Base-by-base conservation (phyloP, 2,888 invertebrate genomes). In the Cataglyphis rosenhaueri region DNA sequence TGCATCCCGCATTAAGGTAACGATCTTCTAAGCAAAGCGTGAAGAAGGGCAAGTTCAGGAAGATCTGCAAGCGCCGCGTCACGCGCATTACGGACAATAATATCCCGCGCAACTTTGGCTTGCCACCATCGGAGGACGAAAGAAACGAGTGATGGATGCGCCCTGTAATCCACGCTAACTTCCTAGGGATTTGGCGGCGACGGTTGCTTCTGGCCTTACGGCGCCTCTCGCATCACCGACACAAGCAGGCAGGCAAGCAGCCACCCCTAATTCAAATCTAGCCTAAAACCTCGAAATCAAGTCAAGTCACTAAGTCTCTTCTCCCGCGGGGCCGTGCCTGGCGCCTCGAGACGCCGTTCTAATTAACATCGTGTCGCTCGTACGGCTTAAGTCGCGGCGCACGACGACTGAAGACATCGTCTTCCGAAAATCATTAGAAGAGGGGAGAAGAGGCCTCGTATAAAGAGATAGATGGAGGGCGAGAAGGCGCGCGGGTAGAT, bases 301-400 rank as follows among this genome's bases (percentile, higher is more conserved):
- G 94, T 93, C 93, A 92, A 94, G 91, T 93, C 94, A 91, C 93
- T 92, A 92, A 92, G 93, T 93, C 94, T 91, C 86, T 75, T 91
- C 86, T 82, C 83, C 62, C 52, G 70, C 52, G 84, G 86, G 87
- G 61, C 32, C 55, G 59, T 68, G 84, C 86, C 86, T 81, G 85
- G 68, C 88, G 85, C 86, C 86, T 86, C 86, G 90, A 92, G 91
- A 91, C 92, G 90, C 87, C 87, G 89, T 91, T 92, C 94, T 94
- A 94, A 94, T 94, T 94, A 94, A 94, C 94, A 94, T 94, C 94
- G 93, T 93, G 94, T 94, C 93, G 92, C 91, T 92, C 84, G 68
- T 82, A 81, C 81, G 85, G 82, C 89, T 89, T 88, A 86, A 85
- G 87, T 85, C 84, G 81, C 68, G 81, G 62, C 57, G 85, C 81